Percentiles rank a stretch among this genome's conserved stretches.
Conservation (phyloP, 2,113 vertebrate genomes). For the Dinomys branickii region DNA sequence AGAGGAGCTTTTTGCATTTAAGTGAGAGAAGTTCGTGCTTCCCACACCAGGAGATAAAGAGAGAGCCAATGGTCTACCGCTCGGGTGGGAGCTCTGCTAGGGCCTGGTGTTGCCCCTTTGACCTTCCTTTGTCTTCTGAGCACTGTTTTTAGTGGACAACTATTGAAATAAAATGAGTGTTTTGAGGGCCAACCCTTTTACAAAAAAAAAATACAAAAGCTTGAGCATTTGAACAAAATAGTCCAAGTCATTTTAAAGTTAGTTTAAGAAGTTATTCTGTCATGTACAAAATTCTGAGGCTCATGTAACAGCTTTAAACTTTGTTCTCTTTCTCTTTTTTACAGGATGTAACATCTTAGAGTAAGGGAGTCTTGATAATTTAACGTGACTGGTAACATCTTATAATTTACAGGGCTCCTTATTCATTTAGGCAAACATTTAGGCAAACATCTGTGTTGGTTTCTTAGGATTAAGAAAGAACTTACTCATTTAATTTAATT, state of each 20-base stretch:
- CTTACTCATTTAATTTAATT: neutral
- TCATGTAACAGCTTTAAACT: neutral
- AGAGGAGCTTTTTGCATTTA: neutral
- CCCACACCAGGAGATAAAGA: slow-evolving; percentile 59
- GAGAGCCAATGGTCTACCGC: slow-evolving; percentile 51
- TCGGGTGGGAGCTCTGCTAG: neutral
- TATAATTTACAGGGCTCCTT: neutral
- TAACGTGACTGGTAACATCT: neutral
- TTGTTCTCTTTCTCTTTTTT: neutral
- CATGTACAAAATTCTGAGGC: neutral
- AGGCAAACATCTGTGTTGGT: neutral
- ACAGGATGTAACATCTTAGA: neutral
- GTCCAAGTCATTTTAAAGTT: neutral
- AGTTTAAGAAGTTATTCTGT: neutral
- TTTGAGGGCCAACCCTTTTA: neutral
- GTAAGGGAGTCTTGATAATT: neutral
- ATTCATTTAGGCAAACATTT: neutral
- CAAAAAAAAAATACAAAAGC: slow-evolving; percentile 4
- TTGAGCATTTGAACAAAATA: neutral
- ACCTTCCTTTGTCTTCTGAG: slow-evolving; percentile 36
- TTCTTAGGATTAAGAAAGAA: slow-evolving; percentile 24
- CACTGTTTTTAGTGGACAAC: neutral
- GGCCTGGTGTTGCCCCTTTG: slow-evolving; percentile 66
- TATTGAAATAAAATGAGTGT: slow-evolving; percentile 40
- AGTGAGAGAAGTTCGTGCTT: neutral